Conservation (phyloP, 1,140 invertebrate genomes). For the Sarcophaga bullata region DNA sequence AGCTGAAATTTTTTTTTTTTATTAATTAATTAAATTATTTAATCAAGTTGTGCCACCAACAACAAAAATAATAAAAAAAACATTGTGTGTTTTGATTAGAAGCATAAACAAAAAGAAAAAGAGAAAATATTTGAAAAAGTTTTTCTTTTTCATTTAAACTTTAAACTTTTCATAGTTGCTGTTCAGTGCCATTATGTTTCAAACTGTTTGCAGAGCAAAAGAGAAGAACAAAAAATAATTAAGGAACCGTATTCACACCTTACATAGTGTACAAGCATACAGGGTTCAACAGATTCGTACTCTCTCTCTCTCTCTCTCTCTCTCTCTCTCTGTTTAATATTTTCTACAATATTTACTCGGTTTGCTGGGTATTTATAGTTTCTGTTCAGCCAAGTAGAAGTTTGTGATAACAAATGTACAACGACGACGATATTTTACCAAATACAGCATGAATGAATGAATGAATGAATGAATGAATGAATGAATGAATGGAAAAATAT, state of each 20-base stretch:
- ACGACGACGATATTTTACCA: no score
- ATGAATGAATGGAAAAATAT: not conserved
- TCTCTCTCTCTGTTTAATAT: no score
- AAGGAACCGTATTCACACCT: not conserved
- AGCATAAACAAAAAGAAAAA: not conserved
- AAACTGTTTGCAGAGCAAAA: no score
- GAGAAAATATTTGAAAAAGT: not conserved
- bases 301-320: no score
- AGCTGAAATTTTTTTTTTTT: no score
- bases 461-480: not conserved
- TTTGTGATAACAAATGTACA: not conserved
- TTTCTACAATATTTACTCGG: not conserved
- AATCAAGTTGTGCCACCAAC: no score
- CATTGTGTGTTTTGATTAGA: no score
- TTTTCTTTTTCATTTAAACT: not conserved
- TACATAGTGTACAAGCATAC: not conserved
- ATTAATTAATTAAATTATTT: no score
- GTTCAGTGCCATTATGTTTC: no score
- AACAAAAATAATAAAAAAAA: no score
- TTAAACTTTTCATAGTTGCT: not conserved
- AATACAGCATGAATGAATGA: not conserved
- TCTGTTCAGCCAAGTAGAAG: constrained; percentile 13
- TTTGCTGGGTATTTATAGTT: not conserved
- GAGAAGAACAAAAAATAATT: no score
- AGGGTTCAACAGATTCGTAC: not conserved